phyloP scores from a whole-genome alignment of 2,797 vertebrate genomes.

The Artibeus jamaicensis region DNA sequence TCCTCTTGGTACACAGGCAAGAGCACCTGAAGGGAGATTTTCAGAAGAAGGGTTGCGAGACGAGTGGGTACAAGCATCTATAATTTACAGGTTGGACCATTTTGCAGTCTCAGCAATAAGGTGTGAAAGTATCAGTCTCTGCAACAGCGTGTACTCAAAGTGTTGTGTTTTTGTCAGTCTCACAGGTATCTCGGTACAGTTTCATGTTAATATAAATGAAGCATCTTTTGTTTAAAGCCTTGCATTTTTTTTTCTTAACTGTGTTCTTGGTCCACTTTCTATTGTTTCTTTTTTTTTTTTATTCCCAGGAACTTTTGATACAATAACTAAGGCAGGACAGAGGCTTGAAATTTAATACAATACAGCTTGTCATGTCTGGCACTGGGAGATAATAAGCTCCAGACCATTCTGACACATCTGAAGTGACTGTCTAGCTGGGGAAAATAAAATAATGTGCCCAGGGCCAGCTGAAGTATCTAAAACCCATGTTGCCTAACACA shows the following conservation, averaged over 20 bases:
- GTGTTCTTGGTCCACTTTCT: not conserved
- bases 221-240: not conserved
- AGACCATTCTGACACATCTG: not conserved
- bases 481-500: not conserved
- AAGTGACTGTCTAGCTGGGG: not conserved
- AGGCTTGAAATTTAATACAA: not conserved
- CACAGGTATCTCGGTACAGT: not conserved
- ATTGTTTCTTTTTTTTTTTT: not conserved
- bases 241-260: not conserved
- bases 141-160: not conserved
- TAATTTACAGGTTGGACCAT: not conserved
- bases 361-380: not conserved
- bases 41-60: not conserved
- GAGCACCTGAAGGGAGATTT: not conserved
- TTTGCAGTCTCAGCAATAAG: not conserved
- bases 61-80: not conserved
- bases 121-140: not conserved
- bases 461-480: not conserved
- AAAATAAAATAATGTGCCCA: not conserved
- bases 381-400: not conserved
- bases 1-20: not conserved
- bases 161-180: not conserved
- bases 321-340: not conserved
- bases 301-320: not conserved
- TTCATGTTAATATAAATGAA: slow-evolving; percentile 17